Conservation (phyloP, 2,797 vertebrate species). For the Micrastur ruficollis region DNA sequence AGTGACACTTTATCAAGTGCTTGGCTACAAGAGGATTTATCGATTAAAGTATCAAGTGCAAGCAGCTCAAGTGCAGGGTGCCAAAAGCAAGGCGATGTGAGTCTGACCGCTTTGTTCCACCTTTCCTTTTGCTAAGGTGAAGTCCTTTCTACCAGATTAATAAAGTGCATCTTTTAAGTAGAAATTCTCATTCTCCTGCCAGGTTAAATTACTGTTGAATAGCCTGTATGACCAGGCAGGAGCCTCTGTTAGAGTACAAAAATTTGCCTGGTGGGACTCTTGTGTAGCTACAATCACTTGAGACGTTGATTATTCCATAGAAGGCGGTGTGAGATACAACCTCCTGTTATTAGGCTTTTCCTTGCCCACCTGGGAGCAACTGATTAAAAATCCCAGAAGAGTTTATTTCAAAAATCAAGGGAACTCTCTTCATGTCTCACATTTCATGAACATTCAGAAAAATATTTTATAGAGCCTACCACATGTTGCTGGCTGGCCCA, state of each 20-base stretch:
- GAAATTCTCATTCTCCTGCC: not conserved
- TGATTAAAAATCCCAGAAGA: not conserved
- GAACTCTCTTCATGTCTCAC: not conserved
- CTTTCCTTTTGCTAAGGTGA: not conserved
- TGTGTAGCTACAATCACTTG: not conserved
- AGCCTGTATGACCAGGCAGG: not conserved
- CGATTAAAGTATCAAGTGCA: not conserved
- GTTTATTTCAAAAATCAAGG: not conserved
- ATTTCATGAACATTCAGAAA: not conserved
- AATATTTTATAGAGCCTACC: not conserved
- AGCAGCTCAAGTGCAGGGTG: not conserved
- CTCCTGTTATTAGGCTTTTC: not conserved
- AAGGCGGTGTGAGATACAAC: accelerated
- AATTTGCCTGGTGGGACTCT: not conserved
- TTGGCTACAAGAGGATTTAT: not conserved
- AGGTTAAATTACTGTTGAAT: not conserved
- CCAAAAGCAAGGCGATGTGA: not conserved
- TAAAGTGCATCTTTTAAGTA: not conserved
- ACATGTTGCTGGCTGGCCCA: not conserved
- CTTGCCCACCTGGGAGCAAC: not conserved
- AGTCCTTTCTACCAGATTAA: not conserved
- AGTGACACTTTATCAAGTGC: not conserved
- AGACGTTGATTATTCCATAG: not conserved
- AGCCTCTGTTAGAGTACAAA: not conserved
- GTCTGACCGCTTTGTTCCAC: not conserved